These are phyloP conservation scores for Drosophila micromelanica DNA, from an alignment of 1,140 invertebrate genomes.

Conservation along the genomic window DNA sequence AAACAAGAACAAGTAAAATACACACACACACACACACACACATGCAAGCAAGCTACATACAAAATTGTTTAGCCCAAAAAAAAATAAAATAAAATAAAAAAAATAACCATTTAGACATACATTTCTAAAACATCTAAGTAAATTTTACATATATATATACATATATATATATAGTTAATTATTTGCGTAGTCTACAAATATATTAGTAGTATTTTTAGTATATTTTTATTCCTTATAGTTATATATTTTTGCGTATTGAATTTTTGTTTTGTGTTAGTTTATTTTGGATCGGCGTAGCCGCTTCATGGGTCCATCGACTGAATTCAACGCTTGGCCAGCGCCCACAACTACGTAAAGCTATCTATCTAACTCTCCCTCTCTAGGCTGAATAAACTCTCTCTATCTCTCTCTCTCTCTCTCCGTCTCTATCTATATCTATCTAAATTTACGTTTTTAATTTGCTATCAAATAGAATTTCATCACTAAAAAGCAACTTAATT, in stretches of 20 bases:
- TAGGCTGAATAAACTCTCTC: slow-evolving; percentile 5
- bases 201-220: slow-evolving; percentile 1
- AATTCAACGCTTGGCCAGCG: not conserved
- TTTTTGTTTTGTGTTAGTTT: too few species aligned
- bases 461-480: not conserved
- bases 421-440: not conserved
- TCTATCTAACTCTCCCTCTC: slow-evolving; percentile 11
- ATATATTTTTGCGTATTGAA: slow-evolving; percentile 7
- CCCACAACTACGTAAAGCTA: slow-evolving; percentile 28
- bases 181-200: not conserved
- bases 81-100: slow-evolving; percentile 22
- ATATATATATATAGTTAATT: slow-evolving; percentile 6
- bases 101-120: slow-evolving; percentile 21
- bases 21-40: slow-evolving; percentile 31
- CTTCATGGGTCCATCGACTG: not conserved
- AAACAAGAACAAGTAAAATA: too few species aligned
- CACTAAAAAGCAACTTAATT: not conserved
- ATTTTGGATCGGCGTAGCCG: not conserved
- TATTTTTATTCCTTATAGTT: not conserved
- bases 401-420: slow-evolving; percentile 1
- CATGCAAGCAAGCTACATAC: slow-evolving; percentile 57
- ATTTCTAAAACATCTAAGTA: slow-evolving; percentile 30
- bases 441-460: slow-evolving; percentile 19
- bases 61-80: slow-evolving; percentile 39
- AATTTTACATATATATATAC: slow-evolving; percentile 9